phyloP scores from a whole-genome alignment of 1,140 invertebrate genomes.

The Apis florea region DNA sequence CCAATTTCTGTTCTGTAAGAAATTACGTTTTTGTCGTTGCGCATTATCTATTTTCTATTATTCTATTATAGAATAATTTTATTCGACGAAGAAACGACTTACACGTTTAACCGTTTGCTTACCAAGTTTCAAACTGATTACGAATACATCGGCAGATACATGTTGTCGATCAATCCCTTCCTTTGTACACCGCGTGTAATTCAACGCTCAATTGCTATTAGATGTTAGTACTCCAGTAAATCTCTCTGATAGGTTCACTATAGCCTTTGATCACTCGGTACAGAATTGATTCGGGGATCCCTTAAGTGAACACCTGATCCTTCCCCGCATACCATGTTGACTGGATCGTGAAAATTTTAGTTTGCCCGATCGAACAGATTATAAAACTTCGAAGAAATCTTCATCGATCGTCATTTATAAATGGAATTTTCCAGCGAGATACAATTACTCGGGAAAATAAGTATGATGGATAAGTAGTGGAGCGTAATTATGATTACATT shows the following conservation, averaged over 20 bases:
- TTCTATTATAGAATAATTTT: not conserved
- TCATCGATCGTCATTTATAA: not conserved
- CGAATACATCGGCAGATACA: constrained; percentile 23
- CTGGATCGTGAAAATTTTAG: not conserved
- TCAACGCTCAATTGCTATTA: constrained; percentile 53
- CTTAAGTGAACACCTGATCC: constrained; percentile 51
- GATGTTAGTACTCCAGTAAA: constrained; percentile 47
- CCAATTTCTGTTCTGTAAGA: too few relatives aligned
- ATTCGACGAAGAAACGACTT: not conserved
- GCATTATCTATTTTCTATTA: too few relatives aligned
- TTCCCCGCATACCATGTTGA: constrained; percentile 5
- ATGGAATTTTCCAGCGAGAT: not conserved
- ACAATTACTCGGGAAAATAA: not conserved
- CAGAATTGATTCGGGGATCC: constrained; percentile 31
- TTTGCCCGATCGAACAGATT: constrained; percentile 2
- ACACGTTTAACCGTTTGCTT: constrained; percentile 1
- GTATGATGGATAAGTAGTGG: too few relatives aligned
- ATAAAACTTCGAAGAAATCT: not conserved
- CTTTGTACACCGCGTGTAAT: constrained; percentile 38
- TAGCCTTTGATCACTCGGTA: constrained; percentile 47
- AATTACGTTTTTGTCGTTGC: too few relatives aligned
- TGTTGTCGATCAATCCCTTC: constrained; percentile 42
- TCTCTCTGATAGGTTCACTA: constrained; percentile 46
- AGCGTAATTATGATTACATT: too few relatives aligned
- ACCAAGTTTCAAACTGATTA: constrained; percentile 33